Percentiles rank a stretch among this genome's conserved stretches.
phyloP scores from a whole-genome alignment of 2,797 vertebrate genomes.

The Falco biarmicus region DNA sequence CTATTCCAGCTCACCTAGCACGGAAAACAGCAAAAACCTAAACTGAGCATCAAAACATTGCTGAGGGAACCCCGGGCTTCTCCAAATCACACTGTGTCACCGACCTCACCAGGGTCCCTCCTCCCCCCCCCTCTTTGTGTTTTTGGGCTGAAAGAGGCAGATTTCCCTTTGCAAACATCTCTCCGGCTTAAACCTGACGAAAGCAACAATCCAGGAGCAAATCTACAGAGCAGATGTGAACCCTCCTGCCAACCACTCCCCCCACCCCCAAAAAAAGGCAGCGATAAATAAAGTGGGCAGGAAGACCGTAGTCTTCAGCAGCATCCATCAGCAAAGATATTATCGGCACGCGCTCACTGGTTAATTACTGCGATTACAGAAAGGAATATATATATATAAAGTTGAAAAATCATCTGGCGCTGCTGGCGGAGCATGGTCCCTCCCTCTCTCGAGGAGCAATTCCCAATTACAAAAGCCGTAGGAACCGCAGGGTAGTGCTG shows the following conservation, averaged over 20 bases:
- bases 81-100: background rate
- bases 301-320: background rate
- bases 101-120: too few relatives aligned
- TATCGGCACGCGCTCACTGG: background rate
- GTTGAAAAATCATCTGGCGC: background rate
- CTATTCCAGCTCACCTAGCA: background rate
- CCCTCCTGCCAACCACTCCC: background rate
- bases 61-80: background rate
- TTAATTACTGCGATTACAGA: background rate
- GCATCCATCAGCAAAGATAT: background rate
- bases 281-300: background rate
- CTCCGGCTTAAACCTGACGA: background rate
- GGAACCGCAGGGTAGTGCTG: background rate
- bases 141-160: background rate
- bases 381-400: background rate
- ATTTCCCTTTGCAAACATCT: background rate
- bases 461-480: background rate
- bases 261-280: background rate
- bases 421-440: background rate
- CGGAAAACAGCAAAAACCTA: background rate
- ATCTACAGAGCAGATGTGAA: background rate
- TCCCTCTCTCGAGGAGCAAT: background rate
- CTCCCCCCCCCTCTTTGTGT: background rate
- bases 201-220: background rate
- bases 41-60: rapidly evolving